Evolutionary conservation across 2,888 invertebrate genomes (phyloP).

Genomic region (Ophion ellenae): DNA sequence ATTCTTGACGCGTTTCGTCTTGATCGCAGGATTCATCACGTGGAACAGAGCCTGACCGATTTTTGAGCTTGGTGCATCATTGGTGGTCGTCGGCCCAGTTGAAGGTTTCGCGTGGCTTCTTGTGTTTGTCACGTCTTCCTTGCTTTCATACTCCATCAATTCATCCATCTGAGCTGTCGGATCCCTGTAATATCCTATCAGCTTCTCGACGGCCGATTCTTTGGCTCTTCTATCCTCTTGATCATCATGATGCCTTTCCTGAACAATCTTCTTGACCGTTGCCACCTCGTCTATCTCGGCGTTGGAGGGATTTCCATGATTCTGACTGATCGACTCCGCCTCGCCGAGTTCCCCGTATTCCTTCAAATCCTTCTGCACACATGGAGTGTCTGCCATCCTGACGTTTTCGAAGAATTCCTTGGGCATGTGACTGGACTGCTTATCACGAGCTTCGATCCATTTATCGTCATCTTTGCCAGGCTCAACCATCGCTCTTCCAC

Average conservation of each 20-base stretch:
- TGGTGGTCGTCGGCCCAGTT: not conserved
- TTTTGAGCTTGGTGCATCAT: not conserved
- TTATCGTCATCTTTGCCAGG: conserved; percentile 52
- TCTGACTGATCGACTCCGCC: conserved; percentile 63
- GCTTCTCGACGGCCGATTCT: conserved; percentile 59
- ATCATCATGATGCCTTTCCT: conserved; percentile 43
- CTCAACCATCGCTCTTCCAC: conserved; percentile 1
- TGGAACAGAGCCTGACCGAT: not conserved
- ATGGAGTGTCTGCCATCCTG: conserved; percentile 31
- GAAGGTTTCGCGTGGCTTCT: not conserved
- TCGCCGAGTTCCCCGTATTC: conserved; percentile 72
- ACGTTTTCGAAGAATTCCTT: conserved; percentile 69
- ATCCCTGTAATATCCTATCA: conserved; percentile 64
- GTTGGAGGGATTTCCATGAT: conserved; percentile 30
- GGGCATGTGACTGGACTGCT: conserved; percentile 60
- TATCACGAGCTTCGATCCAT: conserved; percentile 63
- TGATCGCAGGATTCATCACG: not conserved
- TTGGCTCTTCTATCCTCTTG: conserved; percentile 57
- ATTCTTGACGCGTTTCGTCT: conserved; percentile 1
- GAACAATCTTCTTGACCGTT: conserved; percentile 40
- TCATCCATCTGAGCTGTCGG: conserved; percentile 36
- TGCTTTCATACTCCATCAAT: conserved; percentile 23
- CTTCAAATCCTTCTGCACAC: conserved; percentile 53
- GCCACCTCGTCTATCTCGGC: conserved; percentile 27
- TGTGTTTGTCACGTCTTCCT: not conserved